phyloP scores from a whole-genome alignment of 2,888 invertebrate genomes.

The Spisula solida region DNA sequence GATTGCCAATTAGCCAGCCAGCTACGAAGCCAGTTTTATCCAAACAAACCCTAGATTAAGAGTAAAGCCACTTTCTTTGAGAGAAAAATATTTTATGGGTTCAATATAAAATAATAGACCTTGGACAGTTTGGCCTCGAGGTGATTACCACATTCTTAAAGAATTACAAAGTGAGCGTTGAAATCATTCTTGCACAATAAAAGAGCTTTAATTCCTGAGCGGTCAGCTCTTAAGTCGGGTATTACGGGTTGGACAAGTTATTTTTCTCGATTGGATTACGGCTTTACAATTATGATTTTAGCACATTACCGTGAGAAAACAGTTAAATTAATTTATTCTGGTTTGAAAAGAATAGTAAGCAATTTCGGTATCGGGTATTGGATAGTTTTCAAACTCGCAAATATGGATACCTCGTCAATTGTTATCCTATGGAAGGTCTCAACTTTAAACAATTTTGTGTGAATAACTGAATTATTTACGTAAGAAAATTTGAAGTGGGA shows the following conservation, averaged over 20 bases:
- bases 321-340: constrained; percentile 9
- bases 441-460: constrained; percentile 7
- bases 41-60: neutral
- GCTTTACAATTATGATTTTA: constrained; percentile 22
- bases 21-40: constrained; percentile 8
- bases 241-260: constrained; percentile 30
- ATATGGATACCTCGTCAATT: neutral
- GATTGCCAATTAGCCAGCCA: constrained; percentile 8
- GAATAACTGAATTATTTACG: constrained; percentile 19
- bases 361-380: neutral
- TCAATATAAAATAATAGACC: neutral
- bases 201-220: constrained; percentile 21
- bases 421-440: neutral
- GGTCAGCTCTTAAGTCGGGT: constrained; percentile 34
- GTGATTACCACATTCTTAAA: constrained; percentile 14
- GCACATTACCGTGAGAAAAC: constrained; percentile 44
- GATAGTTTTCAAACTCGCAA: constrained; percentile 17
- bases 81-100: constrained; percentile 16
- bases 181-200: constrained; percentile 7
- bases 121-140: neutral
- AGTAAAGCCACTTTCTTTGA: neutral
- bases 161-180: constrained; percentile 15
- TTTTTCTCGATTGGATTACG: constrained; percentile 48
- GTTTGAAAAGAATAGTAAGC: neutral
- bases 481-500: neutral